These are phyloP conservation scores for Chrysolina haemoptera DNA, from an alignment of 2,888 invertebrate genomes.

Conservation along the genomic window DNA sequence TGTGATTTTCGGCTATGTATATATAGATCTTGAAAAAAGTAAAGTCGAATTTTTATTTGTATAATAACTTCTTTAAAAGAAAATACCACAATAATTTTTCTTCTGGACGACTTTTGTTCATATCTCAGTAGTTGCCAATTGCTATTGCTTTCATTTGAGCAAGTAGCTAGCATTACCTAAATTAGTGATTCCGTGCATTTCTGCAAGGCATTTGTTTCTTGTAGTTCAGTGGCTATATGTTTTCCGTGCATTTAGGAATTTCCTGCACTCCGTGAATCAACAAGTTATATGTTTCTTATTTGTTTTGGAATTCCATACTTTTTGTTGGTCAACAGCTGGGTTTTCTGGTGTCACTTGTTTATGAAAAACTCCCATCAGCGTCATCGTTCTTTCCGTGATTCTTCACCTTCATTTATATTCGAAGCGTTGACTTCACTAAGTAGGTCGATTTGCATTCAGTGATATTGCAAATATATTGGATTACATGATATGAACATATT, in stretches of 20 bases:
- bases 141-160: no score
- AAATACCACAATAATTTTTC: no score
- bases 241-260: not conserved
- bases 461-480: not conserved
- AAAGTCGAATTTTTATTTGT: no score
- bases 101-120: no score
- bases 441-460: constrained; percentile 11
- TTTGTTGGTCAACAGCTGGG: constrained; percentile 1
- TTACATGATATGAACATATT: no score
- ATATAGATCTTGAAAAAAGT: no score
- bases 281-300: not conserved
- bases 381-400: not conserved
- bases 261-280: not conserved
- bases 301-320: constrained; percentile 14
- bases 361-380: not conserved
- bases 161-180: not conserved
- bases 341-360: constrained; percentile 3
- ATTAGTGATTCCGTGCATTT: constrained; percentile 12
- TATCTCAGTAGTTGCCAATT: no score
- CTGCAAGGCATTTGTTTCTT: not conserved
- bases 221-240: not conserved
- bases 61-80: no score
- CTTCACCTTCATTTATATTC: not conserved
- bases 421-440: not conserved
- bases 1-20: no score